These are phyloP conservation scores for Sebastes vulpes DNA, from an alignment of 2,797 vertebrate species.

Conservation along the genomic window DNA sequence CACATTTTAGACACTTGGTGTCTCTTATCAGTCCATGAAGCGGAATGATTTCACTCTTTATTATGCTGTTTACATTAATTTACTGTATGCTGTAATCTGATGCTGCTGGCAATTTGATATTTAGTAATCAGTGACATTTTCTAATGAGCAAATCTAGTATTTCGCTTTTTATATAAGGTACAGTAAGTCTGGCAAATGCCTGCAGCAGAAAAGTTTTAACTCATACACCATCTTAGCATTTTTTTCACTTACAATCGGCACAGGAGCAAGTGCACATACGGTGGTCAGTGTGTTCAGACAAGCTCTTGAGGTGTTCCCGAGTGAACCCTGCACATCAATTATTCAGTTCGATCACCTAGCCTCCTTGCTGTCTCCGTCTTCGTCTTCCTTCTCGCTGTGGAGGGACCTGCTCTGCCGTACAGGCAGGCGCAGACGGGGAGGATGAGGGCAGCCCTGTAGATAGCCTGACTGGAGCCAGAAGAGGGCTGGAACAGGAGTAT, in stretches of 20 bases:
- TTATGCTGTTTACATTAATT: constrained; percentile 8
- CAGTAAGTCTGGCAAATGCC: neutral
- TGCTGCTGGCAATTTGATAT: neutral
- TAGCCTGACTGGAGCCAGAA: constrained; percentile 82
- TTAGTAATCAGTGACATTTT: neutral
- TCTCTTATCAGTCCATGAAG: constrained; percentile 18
- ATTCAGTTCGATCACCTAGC: constrained; percentile 83
- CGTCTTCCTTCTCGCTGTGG: constrained; percentile 63
- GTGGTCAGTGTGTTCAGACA: constrained; percentile 59
- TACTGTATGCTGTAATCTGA: neutral
- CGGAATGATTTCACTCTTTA: neutral
- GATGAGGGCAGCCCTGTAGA: constrained; percentile 62
- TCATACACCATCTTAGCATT: neutral
- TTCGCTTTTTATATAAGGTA: neutral
- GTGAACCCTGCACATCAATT: constrained; percentile 83
- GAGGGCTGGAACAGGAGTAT: constrained; percentile 81
- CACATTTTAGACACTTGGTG: constrained; percentile 20
- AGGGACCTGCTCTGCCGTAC: constrained; percentile 51
- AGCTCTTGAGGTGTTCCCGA: constrained; percentile 70
- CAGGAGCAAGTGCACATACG: constrained; percentile 22
- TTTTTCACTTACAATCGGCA: constrained; percentile 12
- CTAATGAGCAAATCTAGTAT: neutral
- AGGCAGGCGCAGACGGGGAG: constrained; percentile 48
- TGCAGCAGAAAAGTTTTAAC: constrained; percentile 32
- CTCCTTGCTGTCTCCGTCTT: constrained; percentile 66